Evolutionary conservation across 2,113 vertebrate genomes (phyloP).

Genomic region (Cavia porcellus): DNA sequence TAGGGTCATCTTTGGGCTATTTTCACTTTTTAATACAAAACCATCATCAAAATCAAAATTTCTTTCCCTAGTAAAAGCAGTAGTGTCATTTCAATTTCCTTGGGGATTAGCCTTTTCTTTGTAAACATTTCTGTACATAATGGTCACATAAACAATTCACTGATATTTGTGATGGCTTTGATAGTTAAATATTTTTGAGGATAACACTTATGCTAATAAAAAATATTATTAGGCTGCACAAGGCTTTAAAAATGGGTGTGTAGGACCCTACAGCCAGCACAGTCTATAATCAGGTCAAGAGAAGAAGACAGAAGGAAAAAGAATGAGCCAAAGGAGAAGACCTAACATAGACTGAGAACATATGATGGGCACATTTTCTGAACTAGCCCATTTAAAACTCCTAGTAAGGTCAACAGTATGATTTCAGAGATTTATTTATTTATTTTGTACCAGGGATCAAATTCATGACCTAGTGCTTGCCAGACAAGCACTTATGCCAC

Average conservation of each 20-base stretch:
- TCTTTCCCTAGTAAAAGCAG: neutral
- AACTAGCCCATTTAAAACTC: neutral
- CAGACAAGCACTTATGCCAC: too few species aligned
- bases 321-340: neutral
- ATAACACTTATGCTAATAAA: slow-evolving; percentile 6
- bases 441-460: too few species aligned
- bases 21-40: neutral
- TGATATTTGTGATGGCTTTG: neutral
- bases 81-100: neutral
- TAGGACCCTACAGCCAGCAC: neutral
- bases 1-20: neutral
- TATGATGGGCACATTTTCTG: rapidly evolving
- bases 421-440: neutral
- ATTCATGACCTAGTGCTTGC: too few species aligned
- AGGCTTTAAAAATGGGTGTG: neutral
- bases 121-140: neutral
- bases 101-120: neutral
- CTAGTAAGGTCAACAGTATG: neutral
- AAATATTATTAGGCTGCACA: neutral
- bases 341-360: too few species aligned
- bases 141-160: neutral
- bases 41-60: neutral
- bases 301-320: neutral
- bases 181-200: slow-evolving; percentile 12
- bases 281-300: neutral